A percentile compares a stretch with the other conserved stretches of the same genome.
Conservation (phyloP, 1,140 invertebrate genomes). For the Agrypnia vestita region DNA sequence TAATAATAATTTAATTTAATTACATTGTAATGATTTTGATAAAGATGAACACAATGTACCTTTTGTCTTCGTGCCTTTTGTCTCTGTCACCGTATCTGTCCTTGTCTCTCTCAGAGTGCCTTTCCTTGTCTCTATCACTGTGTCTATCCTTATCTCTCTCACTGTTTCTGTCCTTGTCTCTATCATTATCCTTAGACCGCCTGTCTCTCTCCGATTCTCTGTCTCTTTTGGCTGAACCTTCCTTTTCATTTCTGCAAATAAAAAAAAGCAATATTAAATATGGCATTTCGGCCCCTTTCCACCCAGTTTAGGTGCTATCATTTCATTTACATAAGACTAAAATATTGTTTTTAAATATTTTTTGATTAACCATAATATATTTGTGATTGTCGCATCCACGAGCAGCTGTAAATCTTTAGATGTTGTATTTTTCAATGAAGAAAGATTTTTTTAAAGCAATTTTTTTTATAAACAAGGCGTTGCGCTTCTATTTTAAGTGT, state of each 20-base stretch:
- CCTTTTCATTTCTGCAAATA: slow-evolving; percentile 21
- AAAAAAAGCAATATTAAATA: not conserved
- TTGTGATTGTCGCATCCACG: too few species aligned
- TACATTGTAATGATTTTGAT: not conserved
- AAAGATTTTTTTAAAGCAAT: too few species aligned
- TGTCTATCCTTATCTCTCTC: slow-evolving; percentile 54
- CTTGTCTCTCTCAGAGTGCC: slow-evolving; percentile 56
- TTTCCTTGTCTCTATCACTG: slow-evolving; percentile 44
- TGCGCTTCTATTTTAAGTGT: too few species aligned
- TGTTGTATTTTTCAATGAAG: too few species aligned
- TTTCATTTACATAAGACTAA: too few species aligned
- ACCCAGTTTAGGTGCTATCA: too few species aligned
- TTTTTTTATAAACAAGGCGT: too few species aligned
- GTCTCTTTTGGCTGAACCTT: slow-evolving; percentile 23
- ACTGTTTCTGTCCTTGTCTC: slow-evolving; percentile 44
- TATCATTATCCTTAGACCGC: slow-evolving; percentile 37
- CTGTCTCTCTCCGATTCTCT: slow-evolving; percentile 19
- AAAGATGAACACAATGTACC: not conserved
- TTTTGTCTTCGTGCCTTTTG: slow-evolving; percentile 38
- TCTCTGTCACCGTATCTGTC: slow-evolving; percentile 50
- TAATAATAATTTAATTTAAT: not conserved
- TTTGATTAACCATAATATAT: not conserved
- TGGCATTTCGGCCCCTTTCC: too few species aligned
- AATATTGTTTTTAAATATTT: not conserved
- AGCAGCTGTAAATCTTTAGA: too few species aligned